Conservation (phyloP, 2,888 invertebrate species). For the Plagodis dolabraria region DNA sequence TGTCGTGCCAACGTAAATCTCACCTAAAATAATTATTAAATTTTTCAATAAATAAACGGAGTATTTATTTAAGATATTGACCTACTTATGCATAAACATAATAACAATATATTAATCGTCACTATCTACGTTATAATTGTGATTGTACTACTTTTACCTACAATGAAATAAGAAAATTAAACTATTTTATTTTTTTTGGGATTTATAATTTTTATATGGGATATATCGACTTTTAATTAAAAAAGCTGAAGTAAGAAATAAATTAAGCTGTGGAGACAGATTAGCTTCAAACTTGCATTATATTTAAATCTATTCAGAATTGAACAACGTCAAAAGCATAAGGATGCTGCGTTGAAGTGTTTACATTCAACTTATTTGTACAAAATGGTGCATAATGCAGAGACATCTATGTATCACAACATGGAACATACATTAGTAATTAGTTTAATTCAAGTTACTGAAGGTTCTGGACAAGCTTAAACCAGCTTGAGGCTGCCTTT, state of each 20-base stretch:
- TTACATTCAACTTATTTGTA: conserved; percentile 1
- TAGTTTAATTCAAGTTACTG: no score
- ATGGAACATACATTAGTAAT: no score
- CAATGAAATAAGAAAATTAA: conserved; percentile 27
- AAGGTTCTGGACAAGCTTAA: no score
- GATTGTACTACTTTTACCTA: conserved; percentile 30
- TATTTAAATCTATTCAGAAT: neutral
- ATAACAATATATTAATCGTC: conserved; percentile 13
- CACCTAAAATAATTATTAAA: neutral
- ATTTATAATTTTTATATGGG: conserved; percentile 18
- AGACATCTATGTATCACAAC: no score
- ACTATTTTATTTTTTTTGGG: conserved; percentile 27
- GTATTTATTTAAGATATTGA: conserved; percentile 14
- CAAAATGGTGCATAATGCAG: no score
- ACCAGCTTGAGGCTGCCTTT: no score
- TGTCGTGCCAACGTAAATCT: neutral
- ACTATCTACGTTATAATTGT: conserved; percentile 28
- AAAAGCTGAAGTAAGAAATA: conserved; percentile 15
- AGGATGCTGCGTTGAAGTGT: neutral
- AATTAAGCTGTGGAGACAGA: conserved; percentile 21
- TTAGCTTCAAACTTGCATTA: conserved; percentile 19
- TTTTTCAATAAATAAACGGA: conserved; percentile 18
- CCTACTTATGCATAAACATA: conserved; percentile 23
- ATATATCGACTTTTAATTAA: conserved; percentile 14
- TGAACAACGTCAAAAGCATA: neutral